Evolutionary conservation across 1,140 invertebrate genomes (phyloP).

Genomic region (Calephelis virginiensis): DNA sequence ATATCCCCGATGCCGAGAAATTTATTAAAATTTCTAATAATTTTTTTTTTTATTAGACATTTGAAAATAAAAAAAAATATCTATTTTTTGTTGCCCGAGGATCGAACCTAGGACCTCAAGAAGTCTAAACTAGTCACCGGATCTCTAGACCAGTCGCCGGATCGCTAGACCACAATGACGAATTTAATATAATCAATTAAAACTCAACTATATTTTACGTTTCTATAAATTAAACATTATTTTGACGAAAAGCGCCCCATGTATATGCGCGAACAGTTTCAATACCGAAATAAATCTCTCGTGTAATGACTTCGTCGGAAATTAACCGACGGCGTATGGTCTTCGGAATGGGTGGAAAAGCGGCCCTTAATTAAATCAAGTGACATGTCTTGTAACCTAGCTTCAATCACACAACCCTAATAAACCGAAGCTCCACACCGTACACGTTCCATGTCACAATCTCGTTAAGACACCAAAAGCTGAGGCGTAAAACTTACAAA

Average conservation of each 20-base stretch:
- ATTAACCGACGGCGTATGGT: conserved; percentile 67
- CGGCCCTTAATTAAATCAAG: conserved; percentile 78
- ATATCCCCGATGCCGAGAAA: too few species aligned
- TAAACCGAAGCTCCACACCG: conserved; percentile 58
- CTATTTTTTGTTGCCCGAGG: too few species aligned
- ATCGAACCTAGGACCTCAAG: too few species aligned
- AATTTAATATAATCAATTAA: too few species aligned
- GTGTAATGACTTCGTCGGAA: conserved; percentile 63
- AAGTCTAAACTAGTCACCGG: too few species aligned
- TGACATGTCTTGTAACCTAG: conserved; percentile 71
- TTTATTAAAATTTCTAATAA: too few species aligned
- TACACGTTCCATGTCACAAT: conserved; percentile 40
- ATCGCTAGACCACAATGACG: too few species aligned
- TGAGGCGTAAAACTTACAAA: conserved; percentile 13
- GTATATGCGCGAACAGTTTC: conserved; percentile 32
- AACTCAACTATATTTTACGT: too few species aligned
- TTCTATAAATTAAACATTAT: not conserved
- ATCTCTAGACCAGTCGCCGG: too few species aligned
- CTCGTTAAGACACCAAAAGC: conserved; percentile 21
- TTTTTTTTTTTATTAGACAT: too few species aligned
- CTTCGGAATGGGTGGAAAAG: conserved; percentile 68
- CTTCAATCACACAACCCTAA: conserved; percentile 76
- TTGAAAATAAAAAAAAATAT: too few species aligned
- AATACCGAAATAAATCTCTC: conserved; percentile 71
- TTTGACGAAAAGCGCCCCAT: not conserved